Evolutionary conservation across 2,888 invertebrate species (phyloP).

Genomic region (Tipula confusa): DNA sequence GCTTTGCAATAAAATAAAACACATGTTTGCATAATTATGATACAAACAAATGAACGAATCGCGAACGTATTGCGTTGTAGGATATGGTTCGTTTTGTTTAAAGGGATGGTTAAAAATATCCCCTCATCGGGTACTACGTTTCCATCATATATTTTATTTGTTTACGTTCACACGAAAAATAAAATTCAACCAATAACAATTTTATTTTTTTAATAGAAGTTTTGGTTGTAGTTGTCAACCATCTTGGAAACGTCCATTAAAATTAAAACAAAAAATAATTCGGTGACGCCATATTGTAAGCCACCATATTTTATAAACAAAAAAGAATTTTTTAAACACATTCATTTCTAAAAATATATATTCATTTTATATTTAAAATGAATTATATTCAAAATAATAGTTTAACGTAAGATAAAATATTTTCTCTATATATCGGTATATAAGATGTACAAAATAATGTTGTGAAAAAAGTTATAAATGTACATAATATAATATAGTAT

Average conservation of each 20-base stretch:
- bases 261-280: neutral
- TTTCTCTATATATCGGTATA: neutral
- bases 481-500: too few species aligned
- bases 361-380: neutral
- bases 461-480: neutral
- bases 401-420: neutral
- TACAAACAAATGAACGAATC: too few species aligned
- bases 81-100: too few species aligned
- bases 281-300: neutral
- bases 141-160: neutral
- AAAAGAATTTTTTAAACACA: neutral
- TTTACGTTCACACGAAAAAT: neutral
- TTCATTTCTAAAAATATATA: conserved; percentile 7
- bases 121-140: neutral
- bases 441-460: neutral
- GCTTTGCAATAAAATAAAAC: too few species aligned
- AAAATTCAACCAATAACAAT: neutral
- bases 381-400: neutral
- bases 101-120: neutral
- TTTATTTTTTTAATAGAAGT: neutral
- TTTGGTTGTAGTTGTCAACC: neutral
- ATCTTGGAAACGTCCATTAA: neutral
- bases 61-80: too few species aligned
- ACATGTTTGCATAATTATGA: too few species aligned
- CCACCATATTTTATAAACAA: conserved; percentile 25